phyloP scores from a whole-genome alignment of 2,888 invertebrate species.

The Coenonympha arcania region DNA sequence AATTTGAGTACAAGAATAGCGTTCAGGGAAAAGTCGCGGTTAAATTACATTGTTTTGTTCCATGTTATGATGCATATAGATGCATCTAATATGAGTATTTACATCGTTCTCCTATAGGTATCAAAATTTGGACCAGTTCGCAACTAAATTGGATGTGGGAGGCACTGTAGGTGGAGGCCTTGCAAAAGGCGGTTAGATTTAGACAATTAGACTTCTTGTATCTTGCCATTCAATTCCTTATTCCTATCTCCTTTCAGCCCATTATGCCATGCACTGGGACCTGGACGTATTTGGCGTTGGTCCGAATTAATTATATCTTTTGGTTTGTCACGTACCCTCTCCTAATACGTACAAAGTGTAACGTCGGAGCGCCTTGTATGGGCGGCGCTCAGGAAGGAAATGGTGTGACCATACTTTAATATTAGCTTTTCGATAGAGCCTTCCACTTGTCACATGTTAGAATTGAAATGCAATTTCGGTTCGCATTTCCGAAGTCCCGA shows the following conservation, averaged over 20 bases:
- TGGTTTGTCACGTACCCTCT: constrained; percentile 63
- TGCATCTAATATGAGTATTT: neutral
- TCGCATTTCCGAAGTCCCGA: constrained; percentile 54
- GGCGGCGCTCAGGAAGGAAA: constrained; percentile 60
- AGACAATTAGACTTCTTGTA: constrained; percentile 42
- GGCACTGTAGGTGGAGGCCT: constrained; percentile 69
- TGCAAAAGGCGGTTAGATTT: constrained; percentile 57
- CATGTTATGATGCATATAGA: no score
- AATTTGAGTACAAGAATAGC: no score
- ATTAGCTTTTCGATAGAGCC: constrained; percentile 27
- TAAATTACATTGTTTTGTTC: no score
- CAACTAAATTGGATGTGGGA: constrained; percentile 66
- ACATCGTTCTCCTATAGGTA: constrained; percentile 10
- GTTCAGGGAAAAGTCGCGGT: no score
- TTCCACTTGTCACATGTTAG: constrained; percentile 36
- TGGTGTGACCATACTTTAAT: constrained; percentile 58
- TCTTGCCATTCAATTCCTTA: constrained; percentile 47
- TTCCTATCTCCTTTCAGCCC: constrained; percentile 44
- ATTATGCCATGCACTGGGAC: constrained; percentile 43
- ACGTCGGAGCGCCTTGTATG: constrained; percentile 51
- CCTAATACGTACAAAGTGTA: constrained; percentile 57
- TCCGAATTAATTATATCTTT: constrained; percentile 60
- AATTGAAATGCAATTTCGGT: constrained; percentile 59
- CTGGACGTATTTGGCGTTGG: constrained; percentile 58
- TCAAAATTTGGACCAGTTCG: constrained; percentile 54